Conservation (phyloP, 2,888 invertebrate species). For the Lepidocyrtoides sp. region DNA sequence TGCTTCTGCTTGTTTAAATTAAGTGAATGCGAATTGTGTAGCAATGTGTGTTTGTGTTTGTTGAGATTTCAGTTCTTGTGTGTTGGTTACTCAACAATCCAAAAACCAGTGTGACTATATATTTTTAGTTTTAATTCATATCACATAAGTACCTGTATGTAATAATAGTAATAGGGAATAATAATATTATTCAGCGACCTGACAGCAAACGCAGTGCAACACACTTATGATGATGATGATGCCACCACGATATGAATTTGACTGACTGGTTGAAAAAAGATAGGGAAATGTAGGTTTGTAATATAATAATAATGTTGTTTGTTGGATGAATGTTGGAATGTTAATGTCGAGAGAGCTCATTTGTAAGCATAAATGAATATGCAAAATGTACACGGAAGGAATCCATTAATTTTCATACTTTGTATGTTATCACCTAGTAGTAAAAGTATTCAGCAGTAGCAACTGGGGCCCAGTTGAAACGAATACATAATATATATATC, state of each 20-base stretch:
- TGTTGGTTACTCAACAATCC: conserved; percentile 33
- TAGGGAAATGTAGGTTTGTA: background rate
- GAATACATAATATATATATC: too few relatives aligned
- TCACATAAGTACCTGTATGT: too few relatives aligned
- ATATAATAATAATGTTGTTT: background rate
- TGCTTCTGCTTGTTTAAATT: conserved; percentile 9
- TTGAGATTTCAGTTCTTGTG: conserved; percentile 33
- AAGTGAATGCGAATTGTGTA: background rate
- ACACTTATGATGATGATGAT: background rate
- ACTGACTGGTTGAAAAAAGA: background rate
- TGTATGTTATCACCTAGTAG: too few relatives aligned
- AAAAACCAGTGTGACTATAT: too few relatives aligned
- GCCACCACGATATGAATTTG: conserved; percentile 22
- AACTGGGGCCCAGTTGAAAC: too few relatives aligned
- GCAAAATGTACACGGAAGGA: conserved; percentile 10
- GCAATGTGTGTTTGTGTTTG: background rate
- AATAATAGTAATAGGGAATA: too few relatives aligned
- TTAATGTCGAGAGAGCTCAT: conserved; percentile 45
- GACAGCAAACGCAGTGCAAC: background rate
- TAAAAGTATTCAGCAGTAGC: background rate
- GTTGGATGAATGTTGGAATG: conserved; percentile 26
- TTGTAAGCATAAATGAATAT: conserved; percentile 44
- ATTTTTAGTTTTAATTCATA: too few relatives aligned
- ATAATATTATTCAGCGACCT: too few relatives aligned
- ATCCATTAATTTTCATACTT: conserved; percentile 31